phyloP scores from a whole-genome alignment of 2,888 invertebrate species.

The Tineola bisselliella region DNA sequence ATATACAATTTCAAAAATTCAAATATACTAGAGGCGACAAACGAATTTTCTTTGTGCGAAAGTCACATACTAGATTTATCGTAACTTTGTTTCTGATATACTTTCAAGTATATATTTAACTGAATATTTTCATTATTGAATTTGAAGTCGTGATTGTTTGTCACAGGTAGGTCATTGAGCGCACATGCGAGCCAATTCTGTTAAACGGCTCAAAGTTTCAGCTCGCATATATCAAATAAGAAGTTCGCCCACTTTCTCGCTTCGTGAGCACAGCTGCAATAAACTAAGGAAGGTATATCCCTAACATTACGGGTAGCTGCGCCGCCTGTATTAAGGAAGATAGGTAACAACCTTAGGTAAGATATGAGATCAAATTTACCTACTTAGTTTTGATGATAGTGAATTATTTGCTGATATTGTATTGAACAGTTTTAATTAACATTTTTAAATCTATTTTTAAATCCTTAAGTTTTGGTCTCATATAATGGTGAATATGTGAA shows the following conservation, averaged over 20 bases:
- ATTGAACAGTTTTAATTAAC: too few species aligned
- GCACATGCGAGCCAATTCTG: slow-evolving; percentile 8
- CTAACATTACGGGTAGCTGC: background rate
- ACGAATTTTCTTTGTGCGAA: too few species aligned
- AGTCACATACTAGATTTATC: too few species aligned
- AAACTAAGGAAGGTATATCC: slow-evolving; percentile 13
- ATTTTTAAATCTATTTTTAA: too few species aligned
- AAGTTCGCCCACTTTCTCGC: slow-evolving; percentile 13
- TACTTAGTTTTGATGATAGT: background rate
- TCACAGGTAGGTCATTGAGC: slow-evolving; percentile 8
- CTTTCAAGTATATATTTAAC: too few species aligned
- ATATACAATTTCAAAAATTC: too few species aligned
- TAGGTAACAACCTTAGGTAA: background rate
- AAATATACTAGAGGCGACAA: too few species aligned
- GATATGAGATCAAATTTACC: background rate
- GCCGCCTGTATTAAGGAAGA: background rate
- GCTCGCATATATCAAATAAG: slow-evolving; percentile 13
- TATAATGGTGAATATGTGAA: too few species aligned
- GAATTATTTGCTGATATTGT: too few species aligned
- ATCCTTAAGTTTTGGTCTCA: too few species aligned
- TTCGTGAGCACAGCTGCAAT: slow-evolving; percentile 13
- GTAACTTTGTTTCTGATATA: too few species aligned
- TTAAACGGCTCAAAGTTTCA: slow-evolving; percentile 10
- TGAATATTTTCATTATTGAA: background rate
- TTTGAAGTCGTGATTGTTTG: background rate